Conservation (phyloP, 92 coral and sea anemone genomes). For the Metridium senile region DNA sequence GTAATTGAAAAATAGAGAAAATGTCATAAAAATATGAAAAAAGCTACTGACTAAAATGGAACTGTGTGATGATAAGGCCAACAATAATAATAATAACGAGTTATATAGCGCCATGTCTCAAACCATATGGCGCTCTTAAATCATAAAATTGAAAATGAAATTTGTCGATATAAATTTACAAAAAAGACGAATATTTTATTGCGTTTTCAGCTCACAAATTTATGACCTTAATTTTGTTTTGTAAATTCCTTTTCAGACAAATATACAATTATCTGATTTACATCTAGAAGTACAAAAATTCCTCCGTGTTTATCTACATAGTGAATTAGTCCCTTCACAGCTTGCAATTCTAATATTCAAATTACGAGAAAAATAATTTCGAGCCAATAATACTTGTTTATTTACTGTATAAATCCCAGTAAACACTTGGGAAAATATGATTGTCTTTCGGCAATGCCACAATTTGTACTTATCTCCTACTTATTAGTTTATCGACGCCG, state of each 20-base stretch:
- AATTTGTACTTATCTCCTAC: not conserved
- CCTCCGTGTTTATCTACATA: not conserved
- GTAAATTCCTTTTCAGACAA: not conserved
- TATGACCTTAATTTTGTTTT: not conserved
- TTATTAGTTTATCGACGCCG: not conserved
- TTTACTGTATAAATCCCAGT: not conserved
- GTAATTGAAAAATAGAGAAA: too few species aligned
- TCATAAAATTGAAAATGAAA: too few species aligned
- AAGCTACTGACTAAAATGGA: too few species aligned
- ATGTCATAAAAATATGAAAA: too few species aligned
- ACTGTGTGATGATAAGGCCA: too few species aligned
- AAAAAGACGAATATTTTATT: not conserved
- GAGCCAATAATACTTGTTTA: not conserved
- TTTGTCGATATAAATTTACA: too few species aligned
- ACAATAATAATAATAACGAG: too few species aligned
- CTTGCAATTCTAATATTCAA: not conserved
- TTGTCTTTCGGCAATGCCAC: not conserved
- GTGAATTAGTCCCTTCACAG: not conserved
- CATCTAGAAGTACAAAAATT: not conserved
- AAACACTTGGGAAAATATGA: not conserved
- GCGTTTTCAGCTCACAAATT: not conserved
- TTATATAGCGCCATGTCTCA: too few species aligned
- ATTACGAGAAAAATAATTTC: not conserved
- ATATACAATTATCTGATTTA: not conserved
- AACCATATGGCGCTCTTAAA: too few species aligned